These are phyloP conservation scores for Anarsia innoxiella DNA, from an alignment of 2,888 invertebrate species.

Conservation along the genomic window DNA sequence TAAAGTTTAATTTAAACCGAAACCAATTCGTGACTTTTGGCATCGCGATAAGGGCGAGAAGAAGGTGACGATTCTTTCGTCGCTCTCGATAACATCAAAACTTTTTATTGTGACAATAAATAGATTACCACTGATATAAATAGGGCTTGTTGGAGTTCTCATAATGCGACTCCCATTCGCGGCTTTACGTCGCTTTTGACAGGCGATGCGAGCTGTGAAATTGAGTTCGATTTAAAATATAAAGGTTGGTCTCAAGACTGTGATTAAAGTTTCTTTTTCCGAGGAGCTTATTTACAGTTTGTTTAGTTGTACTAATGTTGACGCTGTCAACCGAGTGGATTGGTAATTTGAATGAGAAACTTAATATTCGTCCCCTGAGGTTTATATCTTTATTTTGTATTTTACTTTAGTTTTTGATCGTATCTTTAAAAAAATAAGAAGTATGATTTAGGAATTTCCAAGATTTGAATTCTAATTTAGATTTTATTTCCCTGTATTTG, in stretches of 20 bases:
- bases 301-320: conserved; percentile 60
- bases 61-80: conserved; percentile 72
- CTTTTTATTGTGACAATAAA: conserved; percentile 73
- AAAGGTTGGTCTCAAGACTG: conserved; percentile 61
- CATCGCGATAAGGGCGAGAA: conserved; percentile 59
- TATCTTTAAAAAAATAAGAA: no score
- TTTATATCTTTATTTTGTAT: background rate
- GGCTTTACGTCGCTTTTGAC: conserved; percentile 71
- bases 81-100: conserved; percentile 69
- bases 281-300: conserved; percentile 61
- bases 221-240: conserved; percentile 69
- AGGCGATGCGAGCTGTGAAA: conserved; percentile 72
- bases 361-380: conserved; percentile 15
- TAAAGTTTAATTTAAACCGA: conserved; percentile 24
- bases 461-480: no score
- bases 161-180: conserved; percentile 65
- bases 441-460: no score
- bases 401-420: no score
- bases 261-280: conserved; percentile 50
- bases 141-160: conserved; percentile 65
- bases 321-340: conserved; percentile 32
- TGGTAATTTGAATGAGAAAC: conserved; percentile 26
- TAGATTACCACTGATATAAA: conserved; percentile 73
- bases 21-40: conserved; percentile 54
- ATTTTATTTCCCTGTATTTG: no score